Evolutionary conservation across 2,888 invertebrate genomes (phyloP).

Genomic region (Dichetophora obliterata): DNA sequence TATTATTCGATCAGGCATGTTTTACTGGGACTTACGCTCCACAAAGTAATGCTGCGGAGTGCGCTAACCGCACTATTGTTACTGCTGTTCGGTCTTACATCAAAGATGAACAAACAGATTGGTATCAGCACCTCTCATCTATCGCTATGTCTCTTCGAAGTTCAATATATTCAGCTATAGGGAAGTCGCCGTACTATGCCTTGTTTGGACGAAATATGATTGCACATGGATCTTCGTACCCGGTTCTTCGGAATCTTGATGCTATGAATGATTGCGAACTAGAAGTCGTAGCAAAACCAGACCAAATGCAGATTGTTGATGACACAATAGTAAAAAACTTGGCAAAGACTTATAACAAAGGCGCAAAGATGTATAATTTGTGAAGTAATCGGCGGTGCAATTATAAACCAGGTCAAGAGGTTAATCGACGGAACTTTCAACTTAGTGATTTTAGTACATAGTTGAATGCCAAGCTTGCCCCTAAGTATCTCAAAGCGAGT

Average conservation of each 20-base stretch:
- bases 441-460: not conserved
- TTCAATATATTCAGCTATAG: constrained; percentile 52
- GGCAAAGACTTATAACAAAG: no score
- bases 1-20: constrained; percentile 40
- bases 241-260: not conserved
- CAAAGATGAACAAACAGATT: no score
- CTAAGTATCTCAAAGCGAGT: no score
- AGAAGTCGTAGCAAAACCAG: no score
- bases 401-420: not conserved
- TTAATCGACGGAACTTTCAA: not conserved
- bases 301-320: no score
- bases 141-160: constrained; percentile 48
- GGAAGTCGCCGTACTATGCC: constrained; percentile 47
- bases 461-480: not conserved
- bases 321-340: no score
- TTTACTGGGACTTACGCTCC: constrained; percentile 52
- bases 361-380: no score
- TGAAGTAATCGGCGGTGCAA: not conserved
- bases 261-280: no score
- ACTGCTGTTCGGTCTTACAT: not conserved
- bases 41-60: constrained; percentile 55
- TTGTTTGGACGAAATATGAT: constrained; percentile 48
- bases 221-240: constrained; percentile 26
- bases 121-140: constrained; percentile 35
- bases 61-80: constrained; percentile 53